Conservation (phyloP, 2,113 vertebrate genomes). For the Dicerorhinus sumatrensis region DNA sequence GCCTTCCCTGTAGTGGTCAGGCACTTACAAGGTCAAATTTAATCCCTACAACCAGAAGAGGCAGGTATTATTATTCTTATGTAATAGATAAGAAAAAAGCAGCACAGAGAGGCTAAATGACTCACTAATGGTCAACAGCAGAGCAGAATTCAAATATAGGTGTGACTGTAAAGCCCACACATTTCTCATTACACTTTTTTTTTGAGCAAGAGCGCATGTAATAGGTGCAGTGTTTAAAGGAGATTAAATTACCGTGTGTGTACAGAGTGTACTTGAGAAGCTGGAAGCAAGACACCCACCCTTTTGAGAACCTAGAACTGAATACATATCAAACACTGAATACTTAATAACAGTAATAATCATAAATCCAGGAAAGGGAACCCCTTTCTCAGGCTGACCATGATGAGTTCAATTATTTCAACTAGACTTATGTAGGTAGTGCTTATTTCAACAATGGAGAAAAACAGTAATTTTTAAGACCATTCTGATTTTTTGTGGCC, state of each 20-base stretch:
- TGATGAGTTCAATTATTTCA: slow-evolving; percentile 22
- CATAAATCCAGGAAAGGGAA: neutral
- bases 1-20: neutral
- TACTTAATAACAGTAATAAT: neutral
- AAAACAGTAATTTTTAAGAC: neutral
- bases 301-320: slow-evolving; percentile 14
- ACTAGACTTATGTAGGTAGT: neutral
- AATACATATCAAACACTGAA: neutral
- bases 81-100: neutral
- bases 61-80: neutral
- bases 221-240: neutral
- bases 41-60: neutral
- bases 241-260: neutral
- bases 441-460: slow-evolving; percentile 15
- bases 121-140: neutral
- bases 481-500: neutral
- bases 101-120: neutral
- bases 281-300: neutral
- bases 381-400: neutral
- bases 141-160: neutral
- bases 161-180: neutral
- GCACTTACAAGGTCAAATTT: neutral
- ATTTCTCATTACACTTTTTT: neutral
- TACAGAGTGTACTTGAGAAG: neutral
- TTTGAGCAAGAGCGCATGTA: neutral